Evolutionary conservation across 1,140 invertebrate species (phyloP), one percentile per base, ranked within the genome.

Genomic region (Arion vulgaris): DNA sequence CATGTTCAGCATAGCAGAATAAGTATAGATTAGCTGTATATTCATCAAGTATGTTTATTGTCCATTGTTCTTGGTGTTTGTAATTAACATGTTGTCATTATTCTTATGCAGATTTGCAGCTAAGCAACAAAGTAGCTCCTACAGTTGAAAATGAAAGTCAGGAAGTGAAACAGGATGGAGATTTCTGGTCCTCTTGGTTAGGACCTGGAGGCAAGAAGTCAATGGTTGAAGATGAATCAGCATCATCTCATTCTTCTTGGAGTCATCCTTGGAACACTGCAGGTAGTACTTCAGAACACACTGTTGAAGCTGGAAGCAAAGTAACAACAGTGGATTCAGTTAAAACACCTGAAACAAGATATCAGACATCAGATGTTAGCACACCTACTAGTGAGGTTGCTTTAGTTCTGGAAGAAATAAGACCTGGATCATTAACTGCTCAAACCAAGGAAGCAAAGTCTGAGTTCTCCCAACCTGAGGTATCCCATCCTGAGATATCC

Each of bases 181-280:
- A 82, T 66, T 82, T 82, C 39, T 82, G 80, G 80, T 66, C 72
- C 32, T n/a, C 28, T 32, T 82, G 80, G 80, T 36, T 82, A 41
- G 72, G 80, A 32, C 9, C 80, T 75, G 80, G 80, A 68, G 49
- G 51, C 28, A 36, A 17, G n/a, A 77, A 41, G 78, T 72, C 75
- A 23, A 45, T 49, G 62, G 36, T 13, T 19, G 23, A 62, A 66
- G 75, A 73, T 57, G 68, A n/a, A 4, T n/a, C 11, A 4, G 19
- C 34, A 73, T 1, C 41, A 0, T 68, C 41, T 28, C 26, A 17
- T 34, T 84, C 83, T 26, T 81, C 83, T 23, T 84, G 80, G 83
- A 82, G 45, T 49, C 53, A 74, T 23, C 74, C 83, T 28, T 84
- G 80, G 83, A 53, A 49, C 26, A 32, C 53, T 11, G 32, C 53